phyloP scores from a whole-genome alignment of 2,797 vertebrate species.

The Galagoides demidoff region DNA sequence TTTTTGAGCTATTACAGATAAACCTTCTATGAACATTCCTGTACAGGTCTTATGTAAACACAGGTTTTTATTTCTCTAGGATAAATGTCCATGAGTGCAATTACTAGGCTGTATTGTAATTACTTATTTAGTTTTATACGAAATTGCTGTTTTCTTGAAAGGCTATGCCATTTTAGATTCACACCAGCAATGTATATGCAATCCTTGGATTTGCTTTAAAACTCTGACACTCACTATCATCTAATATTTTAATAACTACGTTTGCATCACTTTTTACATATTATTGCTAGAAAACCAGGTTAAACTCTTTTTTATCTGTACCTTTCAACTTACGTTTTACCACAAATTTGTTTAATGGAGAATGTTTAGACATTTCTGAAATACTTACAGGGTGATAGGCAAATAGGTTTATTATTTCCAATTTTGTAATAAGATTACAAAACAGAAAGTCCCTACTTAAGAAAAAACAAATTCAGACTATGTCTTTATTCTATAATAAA shows the following conservation, averaged over 20 bases:
- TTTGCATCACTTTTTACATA: not conserved
- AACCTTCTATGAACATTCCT: not conserved
- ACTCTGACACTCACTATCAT: not conserved
- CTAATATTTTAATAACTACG: not conserved
- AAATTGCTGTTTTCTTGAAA: not conserved
- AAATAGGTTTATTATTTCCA: slow-evolving; percentile 15
- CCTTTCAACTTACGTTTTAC: not conserved
- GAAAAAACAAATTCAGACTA: slow-evolving; percentile 37
- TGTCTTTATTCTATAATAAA: slow-evolving; percentile 9
- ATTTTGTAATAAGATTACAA: slow-evolving; percentile 29
- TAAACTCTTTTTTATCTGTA: not conserved
- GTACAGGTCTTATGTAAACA: not conserved
- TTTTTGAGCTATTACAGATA: not conserved
- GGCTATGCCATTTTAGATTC: not conserved
- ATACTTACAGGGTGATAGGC: not conserved
- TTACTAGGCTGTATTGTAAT: not conserved
- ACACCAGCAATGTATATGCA: not conserved
- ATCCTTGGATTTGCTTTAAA: not conserved
- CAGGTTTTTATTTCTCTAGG: not conserved
- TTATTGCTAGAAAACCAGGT: not conserved
- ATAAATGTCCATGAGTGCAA: not conserved
- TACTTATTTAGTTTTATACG: not conserved
- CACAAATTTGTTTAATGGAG: not conserved
- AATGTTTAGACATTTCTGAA: not conserved
- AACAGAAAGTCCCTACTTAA: not conserved